Evolutionary conservation across 2,888 invertebrate genomes (phyloP).

Genomic region (Ophioninae sp.): DNA sequence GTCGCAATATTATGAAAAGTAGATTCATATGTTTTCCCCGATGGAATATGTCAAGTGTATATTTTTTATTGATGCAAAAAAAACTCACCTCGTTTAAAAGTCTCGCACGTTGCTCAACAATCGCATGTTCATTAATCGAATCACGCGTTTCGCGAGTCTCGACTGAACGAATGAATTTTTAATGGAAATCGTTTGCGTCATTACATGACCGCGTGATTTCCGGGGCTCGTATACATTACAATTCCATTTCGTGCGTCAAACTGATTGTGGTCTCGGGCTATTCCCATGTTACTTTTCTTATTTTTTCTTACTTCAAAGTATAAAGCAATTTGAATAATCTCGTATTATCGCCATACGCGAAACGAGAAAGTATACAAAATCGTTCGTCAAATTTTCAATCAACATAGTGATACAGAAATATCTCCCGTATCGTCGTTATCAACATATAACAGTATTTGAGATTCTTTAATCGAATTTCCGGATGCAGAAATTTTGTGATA

Average conservation of each 20-base stretch:
- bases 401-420: neutral
- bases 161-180: neutral
- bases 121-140: neutral
- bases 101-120: neutral
- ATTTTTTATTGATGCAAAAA: too few relatives aligned
- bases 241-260: neutral
- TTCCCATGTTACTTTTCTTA: neutral
- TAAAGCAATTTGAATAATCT: neutral
- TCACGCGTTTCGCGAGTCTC: neutral
- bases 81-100: neutral
- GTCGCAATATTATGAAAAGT: too few relatives aligned
- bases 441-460: too few relatives aligned
- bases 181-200: constrained; percentile 44
- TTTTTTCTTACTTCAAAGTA: too few relatives aligned
- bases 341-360: neutral
- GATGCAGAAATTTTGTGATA: neutral
- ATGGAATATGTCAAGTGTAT: too few relatives aligned
- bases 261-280: neutral
- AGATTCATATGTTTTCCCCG: too few relatives aligned
- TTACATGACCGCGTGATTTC: constrained; percentile 15
- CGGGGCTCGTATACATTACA: neutral
- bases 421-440: too few relatives aligned
- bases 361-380: neutral
- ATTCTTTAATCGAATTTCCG: neutral
- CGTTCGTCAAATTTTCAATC: neutral